Evolutionary conservation across 2,797 vertebrate species (phyloP).

Genomic region (Spinibarbus caldwelli): DNA sequence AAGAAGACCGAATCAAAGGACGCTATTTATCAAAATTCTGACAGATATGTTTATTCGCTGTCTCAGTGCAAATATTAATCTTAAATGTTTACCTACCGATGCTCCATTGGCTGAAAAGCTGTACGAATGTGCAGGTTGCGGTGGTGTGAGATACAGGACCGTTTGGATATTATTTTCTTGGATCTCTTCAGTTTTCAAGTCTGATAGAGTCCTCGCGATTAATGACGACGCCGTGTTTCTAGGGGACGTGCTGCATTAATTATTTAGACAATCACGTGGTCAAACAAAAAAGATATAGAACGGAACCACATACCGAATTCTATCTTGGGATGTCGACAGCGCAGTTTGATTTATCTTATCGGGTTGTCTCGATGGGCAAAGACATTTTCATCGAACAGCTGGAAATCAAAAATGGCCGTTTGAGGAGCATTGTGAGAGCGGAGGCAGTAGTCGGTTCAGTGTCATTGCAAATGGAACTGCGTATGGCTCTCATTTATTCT

Average conservation of each 20-base stretch:
- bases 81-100: constrained; percentile 97
- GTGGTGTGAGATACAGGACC: constrained; percentile 86
- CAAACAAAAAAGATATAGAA: constrained; percentile 87
- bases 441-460: constrained; percentile 76
- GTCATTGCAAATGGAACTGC: constrained; percentile 83
- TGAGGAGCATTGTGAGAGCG: constrained; percentile 70
- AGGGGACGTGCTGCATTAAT: constrained; percentile 99
- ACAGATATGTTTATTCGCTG: constrained; percentile 92
- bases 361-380: constrained; percentile 76
- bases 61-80: constrained; percentile 82
- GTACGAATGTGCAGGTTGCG: constrained; percentile 82
- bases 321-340: constrained; percentile 82
- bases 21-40: constrained; percentile 93
- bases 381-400: constrained; percentile 80
- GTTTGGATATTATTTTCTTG: constrained; percentile 97
- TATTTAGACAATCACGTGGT: constrained; percentile 99
- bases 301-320: constrained; percentile 88
- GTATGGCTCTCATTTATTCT: constrained; percentile 82
- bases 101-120: constrained; percentile 87
- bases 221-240: constrained; percentile 99
- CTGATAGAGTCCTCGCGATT: constrained; percentile 99
- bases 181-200: constrained; percentile 99
- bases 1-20: constrained; percentile 82
- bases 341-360: constrained; percentile 82
- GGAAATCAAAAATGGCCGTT: constrained; percentile 88